phyloP scores from a whole-genome alignment of 2,797 vertebrate genomes.

The Stomatorhinus walkeri region DNA sequence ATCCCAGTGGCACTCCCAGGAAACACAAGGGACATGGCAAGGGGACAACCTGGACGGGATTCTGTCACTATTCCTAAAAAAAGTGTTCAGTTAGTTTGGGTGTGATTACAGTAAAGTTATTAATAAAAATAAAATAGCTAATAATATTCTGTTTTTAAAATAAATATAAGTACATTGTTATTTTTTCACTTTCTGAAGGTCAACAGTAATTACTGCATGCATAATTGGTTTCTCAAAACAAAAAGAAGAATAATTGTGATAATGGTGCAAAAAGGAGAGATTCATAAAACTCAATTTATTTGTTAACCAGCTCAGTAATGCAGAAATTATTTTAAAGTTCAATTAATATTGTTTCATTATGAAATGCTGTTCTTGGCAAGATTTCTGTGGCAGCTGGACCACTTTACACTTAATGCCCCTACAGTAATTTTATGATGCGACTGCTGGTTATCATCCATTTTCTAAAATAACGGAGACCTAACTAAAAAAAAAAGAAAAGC shows the following conservation, averaged over 20 bases:
- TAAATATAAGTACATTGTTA: not conserved
- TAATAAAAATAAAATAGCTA: not conserved
- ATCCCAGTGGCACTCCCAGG: not conserved
- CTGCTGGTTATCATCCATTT: slow-evolving; percentile 9
- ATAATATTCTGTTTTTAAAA: not conserved
- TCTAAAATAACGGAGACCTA: not conserved
- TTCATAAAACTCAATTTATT: slow-evolving; percentile 36
- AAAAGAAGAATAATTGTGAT: not conserved
- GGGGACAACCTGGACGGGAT: not conserved
- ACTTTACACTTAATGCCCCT: not conserved
- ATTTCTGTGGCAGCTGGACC: not conserved
- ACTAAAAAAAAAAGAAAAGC: not conserved
- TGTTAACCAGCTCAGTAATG: slow-evolving; percentile 40
- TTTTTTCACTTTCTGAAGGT: not conserved
- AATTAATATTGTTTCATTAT: not conserved
- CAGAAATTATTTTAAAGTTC: slow-evolving; percentile 20
- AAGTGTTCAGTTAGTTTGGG: not conserved
- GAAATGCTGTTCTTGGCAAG: not conserved
- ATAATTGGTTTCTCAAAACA: slow-evolving; percentile 34
- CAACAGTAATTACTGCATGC: slow-evolving; percentile 28
- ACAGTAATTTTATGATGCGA: slow-evolving; percentile 24
- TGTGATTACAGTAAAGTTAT: not conserved
- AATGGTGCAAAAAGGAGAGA: not conserved
- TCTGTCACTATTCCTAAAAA: not conserved
- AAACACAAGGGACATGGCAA: not conserved